Conservation (phyloP, 2,113 vertebrate species). For the Neogobius melanostomus region DNA sequence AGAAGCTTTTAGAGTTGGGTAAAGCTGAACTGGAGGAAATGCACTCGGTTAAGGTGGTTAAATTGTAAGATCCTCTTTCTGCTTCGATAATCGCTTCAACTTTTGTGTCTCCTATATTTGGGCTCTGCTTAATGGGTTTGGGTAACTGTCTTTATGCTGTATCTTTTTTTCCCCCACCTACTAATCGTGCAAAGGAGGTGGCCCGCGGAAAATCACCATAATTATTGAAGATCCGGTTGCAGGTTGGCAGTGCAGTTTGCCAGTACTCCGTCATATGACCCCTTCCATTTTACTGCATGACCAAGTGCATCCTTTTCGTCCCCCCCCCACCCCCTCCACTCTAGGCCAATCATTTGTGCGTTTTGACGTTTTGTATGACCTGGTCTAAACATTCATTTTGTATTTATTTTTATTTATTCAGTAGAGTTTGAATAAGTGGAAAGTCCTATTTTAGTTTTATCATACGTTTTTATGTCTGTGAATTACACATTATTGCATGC, state of each 20-base stretch:
- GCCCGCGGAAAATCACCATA: conserved; percentile 95
- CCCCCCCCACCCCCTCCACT: conserved; percentile 26
- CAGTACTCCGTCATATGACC: conserved; percentile 66
- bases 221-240: conserved; percentile 97
- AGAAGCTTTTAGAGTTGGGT: too few species aligned
- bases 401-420: neutral
- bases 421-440: neutral
- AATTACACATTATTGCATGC: neutral
- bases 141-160: conserved; percentile 61
- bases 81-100: neutral
- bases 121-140: conserved; percentile 24
- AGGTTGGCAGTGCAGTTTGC: conserved; percentile 85
- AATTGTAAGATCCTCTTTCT: conserved; percentile 5
- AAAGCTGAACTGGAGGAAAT: too few species aligned
- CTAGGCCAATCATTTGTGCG: conserved; percentile 27
- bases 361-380: conserved; percentile 9
- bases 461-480: neutral
- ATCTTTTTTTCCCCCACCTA: conserved; percentile 34
- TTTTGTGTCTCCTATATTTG: neutral
- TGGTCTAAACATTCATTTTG: neutral
- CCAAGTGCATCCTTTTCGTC: conserved; percentile 29
- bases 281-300: conserved; percentile 41
- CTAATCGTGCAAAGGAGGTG: conserved; percentile 76
- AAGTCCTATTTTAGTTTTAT: neutral
- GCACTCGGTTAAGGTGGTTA: too few species aligned